Evolutionary conservation across 2,888 invertebrate species (phyloP).

Genomic region (Athalia circularis): DNA sequence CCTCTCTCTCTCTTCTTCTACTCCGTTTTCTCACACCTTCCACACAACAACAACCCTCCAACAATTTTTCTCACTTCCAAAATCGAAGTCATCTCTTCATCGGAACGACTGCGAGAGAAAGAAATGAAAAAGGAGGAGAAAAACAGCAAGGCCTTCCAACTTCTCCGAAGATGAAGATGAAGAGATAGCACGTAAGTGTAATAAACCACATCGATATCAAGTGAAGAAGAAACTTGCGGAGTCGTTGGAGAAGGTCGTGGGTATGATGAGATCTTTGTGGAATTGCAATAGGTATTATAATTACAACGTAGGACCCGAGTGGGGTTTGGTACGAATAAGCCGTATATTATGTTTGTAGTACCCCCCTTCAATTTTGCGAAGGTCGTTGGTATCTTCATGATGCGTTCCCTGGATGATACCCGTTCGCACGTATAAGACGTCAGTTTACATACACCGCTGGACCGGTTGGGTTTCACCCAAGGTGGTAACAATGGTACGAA

Average conservation of each 20-base stretch:
- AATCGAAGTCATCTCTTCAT: no score
- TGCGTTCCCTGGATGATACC: no score
- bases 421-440: no score
- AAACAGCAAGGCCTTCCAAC: no score
- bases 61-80: no score
- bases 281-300: constrained; percentile 31
- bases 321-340: background rate
- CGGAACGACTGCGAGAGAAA: no score
- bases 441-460: background rate
- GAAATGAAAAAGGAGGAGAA: no score
- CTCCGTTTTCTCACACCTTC: no score
- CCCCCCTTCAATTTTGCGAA: background rate
- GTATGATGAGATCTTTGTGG: constrained; percentile 5
- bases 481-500: constrained; percentile 38
- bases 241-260: background rate
- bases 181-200: background rate
- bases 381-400: background rate
- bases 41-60: no score
- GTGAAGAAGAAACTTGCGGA: background rate
- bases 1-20: background rate
- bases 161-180: no score
- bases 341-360: background rate
- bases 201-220: background rate
- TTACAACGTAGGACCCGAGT: background rate
- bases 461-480: constrained; percentile 18